phyloP scores from a whole-genome alignment of 1,140 invertebrate genomes.

The Brachionus plicatilis region DNA sequence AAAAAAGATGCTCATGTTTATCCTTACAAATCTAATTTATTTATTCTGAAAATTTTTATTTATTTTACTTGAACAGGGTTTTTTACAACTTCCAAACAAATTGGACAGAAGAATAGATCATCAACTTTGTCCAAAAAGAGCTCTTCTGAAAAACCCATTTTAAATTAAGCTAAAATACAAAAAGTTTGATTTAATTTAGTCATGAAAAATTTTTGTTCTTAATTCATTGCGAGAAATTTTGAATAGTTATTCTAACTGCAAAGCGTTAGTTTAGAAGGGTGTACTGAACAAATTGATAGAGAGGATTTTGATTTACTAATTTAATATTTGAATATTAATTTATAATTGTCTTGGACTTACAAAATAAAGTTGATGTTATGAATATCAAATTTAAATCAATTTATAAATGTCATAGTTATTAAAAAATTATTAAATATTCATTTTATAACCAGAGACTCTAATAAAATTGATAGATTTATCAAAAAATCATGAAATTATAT shows the following conservation, averaged over 20 bases:
- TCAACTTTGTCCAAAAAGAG: background rate
- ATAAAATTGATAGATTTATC: background rate
- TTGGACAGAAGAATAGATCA: background rate
- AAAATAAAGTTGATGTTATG: too few relatives aligned
- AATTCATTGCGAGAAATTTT: too few relatives aligned
- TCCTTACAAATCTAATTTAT: background rate
- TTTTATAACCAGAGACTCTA: background rate
- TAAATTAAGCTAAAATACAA: background rate
- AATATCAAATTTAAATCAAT: too few relatives aligned
- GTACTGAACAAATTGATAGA: too few relatives aligned
- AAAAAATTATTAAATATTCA: background rate
- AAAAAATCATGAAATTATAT: background rate
- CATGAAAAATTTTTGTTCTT: too few relatives aligned
- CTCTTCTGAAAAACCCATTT: background rate
- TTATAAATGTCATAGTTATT: too few relatives aligned
- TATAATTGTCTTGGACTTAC: too few relatives aligned
- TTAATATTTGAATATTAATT: too few relatives aligned
- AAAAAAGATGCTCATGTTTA: background rate
- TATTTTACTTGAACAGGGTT: background rate
- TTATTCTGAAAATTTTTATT: background rate
- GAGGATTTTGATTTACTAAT: too few relatives aligned
- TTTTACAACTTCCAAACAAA: background rate
- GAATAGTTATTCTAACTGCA: background rate
- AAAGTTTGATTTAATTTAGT: background rate
- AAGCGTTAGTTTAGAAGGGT: background rate